Base-by-base conservation (phyloP, 2,797 vertebrate genomes). In the Enoplosus armatus region DNA sequence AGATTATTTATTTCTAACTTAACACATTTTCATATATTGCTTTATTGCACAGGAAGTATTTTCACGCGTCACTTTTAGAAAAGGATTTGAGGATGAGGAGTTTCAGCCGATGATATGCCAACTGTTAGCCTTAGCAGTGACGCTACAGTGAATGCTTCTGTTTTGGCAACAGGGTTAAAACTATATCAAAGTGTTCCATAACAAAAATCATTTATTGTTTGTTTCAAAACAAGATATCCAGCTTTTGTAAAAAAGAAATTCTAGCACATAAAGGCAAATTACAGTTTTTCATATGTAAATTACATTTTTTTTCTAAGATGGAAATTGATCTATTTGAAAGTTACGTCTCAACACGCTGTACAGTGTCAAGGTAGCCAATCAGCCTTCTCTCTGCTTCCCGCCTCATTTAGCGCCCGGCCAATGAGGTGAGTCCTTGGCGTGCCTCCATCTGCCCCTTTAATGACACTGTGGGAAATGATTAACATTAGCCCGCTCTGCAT, bases 381-480 rank as follows among this genome's bases (percentile, higher is more conserved):
- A 24, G 33, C 24, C 6, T 0, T 4, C 63, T 51, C 41, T 1
- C 39, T 29, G n/a, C 26, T 68, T 83, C 84, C 75, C 53, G 70
- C 73, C 48, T 74, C 69, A 50, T 75, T 80, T 72, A 82, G 77
- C 67, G 45, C 39, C 79, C 22, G 63, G 11, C 81, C 81, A 75
- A 72, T 62, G 68, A 72, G 66, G 72, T 63, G 71, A 48, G 74
- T 50, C 82, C 33, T 81, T 37, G 0, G 7, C 62, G 45, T 15
- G 74, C 62, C 65, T 81, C 74, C 77, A 77, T 69, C 64, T 77
- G 74, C 22, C 58, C 54, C 72, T 72, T 67, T 83, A 88, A 86
- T 65, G 79, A 75, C 86, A 24, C 26, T 29, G 69, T 75, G 69
- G 83, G 82, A 90, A 92, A 91, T 90, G 83, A 92, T 93, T 92